Base-by-base conservation (phyloP, 2,888 invertebrate species). In the Strigamia maritima region DNA sequence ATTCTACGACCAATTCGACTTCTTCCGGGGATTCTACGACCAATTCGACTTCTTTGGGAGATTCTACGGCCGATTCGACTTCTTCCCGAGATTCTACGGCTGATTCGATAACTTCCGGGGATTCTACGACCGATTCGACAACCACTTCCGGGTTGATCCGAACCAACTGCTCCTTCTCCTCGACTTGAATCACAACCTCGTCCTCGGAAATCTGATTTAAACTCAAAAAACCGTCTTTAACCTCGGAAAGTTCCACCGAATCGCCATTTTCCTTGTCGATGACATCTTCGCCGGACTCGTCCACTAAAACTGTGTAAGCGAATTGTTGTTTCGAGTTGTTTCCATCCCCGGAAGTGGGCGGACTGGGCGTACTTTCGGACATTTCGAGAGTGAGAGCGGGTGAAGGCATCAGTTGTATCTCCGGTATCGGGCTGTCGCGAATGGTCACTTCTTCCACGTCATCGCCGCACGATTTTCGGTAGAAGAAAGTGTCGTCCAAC, bases 321-420 rank as follows among this genome's bases (percentile, higher is more conserved):
- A 81, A 81, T 16, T 40, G 79, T n/a, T n/a, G 16, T 40, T 76
- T 22, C 22, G 16, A 19, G 6, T 26, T 24, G 35, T 40, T 24
- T 4, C 38, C 80, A 10, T 80, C 78, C 12, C 70, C 44, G 16
- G 78, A 77, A 38, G 78, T 79, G 2, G 49, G 77, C n/a, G 54
- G 54, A 54, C 80, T 80, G 8, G 78, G 77, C 10, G 77, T 78
- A 44, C 79, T 80, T 14, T 80, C 80, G 4, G 79, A 80, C 65
- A 65, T 10, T 1, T 65, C 65, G 26, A 28, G 22, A 1, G 65
- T 65, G 14, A 24, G 16, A 1, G 65, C 65, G 24, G 65, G 65
- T 2, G 26, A 26, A 8, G 65, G 65, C 65, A 26, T 12, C 65
- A 65, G 28, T 26, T 65, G 26, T 0, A 65, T 65, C 26, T 65